phyloP scores from a whole-genome alignment of 2,113 vertebrate species.

The Spermophilus dauricus region DNA sequence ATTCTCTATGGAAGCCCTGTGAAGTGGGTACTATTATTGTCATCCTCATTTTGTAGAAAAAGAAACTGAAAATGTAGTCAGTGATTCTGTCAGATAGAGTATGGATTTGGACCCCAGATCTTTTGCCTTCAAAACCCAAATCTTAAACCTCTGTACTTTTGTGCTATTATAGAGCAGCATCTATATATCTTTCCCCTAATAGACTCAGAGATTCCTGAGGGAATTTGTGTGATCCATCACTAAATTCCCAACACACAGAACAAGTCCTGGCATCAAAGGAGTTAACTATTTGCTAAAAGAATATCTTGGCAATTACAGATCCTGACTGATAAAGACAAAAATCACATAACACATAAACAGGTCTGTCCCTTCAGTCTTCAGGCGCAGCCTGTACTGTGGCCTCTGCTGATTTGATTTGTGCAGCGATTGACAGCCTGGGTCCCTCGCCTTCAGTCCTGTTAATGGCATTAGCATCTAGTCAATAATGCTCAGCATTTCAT shows the following conservation, averaged over 20 bases:
- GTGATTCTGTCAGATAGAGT: background rate
- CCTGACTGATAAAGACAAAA: slow-evolving; percentile 88
- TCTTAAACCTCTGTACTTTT: background rate
- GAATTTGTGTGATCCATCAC: background rate
- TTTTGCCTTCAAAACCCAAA: background rate
- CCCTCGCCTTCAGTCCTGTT: slow-evolving; percentile 92
- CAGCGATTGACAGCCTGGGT: slow-evolving; percentile 94
- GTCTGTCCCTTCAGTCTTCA: slow-evolving; percentile 89
- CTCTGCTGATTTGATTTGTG: slow-evolving; percentile 96
- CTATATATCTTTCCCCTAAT: background rate
- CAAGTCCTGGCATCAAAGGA: slow-evolving; percentile 54
- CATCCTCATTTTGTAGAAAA: background rate
- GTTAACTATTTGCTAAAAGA: slow-evolving; percentile 73
- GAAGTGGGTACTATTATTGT: background rate
- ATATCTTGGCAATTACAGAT: slow-evolving; percentile 86
- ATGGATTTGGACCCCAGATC: background rate
- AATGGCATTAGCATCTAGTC: slow-evolving; percentile 99
- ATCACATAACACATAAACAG: slow-evolving; percentile 86
- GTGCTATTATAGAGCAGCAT: background rate
- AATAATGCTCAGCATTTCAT: slow-evolving; percentile 99
- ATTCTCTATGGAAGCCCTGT: background rate
- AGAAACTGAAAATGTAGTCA: background rate
- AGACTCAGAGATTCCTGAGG: background rate
- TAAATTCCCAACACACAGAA: background rate
- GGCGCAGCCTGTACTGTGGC: slow-evolving; percentile 89